phyloP scores from a whole-genome alignment of 2,888 invertebrate genomes.

The Crepidodera aurea region DNA sequence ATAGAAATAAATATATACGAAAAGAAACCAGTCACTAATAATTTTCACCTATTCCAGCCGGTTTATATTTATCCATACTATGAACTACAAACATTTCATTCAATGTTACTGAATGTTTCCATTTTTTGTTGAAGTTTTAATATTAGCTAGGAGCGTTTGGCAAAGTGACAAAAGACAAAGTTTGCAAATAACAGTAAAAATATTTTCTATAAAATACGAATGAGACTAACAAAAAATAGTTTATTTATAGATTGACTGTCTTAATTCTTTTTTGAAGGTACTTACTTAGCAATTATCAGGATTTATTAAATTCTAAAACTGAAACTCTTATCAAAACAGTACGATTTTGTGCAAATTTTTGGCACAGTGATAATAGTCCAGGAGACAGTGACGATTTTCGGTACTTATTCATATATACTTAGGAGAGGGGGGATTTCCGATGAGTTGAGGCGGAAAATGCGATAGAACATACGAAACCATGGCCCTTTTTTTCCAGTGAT shows the following conservation, averaged over 20 bases:
- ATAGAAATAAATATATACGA: neutral
- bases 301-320: conserved; percentile 6
- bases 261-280: neutral
- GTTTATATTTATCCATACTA: conserved; percentile 7
- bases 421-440: no score
- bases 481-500: no score
- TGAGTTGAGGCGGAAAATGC: no score
- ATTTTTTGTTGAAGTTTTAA: conserved; percentile 19
- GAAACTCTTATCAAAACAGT: conserved; percentile 3
- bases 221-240: neutral
- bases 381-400: no score
- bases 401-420: no score
- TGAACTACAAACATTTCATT: conserved; percentile 14
- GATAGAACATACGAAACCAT: no score
- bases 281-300: conserved; percentile 13
- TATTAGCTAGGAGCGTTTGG: conserved; percentile 25
- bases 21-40: neutral
- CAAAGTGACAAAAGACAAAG: conserved; percentile 14
- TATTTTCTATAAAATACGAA: neutral
- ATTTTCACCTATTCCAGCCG: neutral
- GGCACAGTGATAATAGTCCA: neutral
- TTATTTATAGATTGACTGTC: neutral
- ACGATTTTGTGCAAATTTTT: conserved; percentile 5
- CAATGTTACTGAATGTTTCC: conserved; percentile 7
- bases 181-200: conserved; percentile 12